Evolutionary conservation across 2,888 invertebrate species (phyloP), one percentile per base, ranked within the genome.

Genomic region (Craniophora ligustri): DNA sequence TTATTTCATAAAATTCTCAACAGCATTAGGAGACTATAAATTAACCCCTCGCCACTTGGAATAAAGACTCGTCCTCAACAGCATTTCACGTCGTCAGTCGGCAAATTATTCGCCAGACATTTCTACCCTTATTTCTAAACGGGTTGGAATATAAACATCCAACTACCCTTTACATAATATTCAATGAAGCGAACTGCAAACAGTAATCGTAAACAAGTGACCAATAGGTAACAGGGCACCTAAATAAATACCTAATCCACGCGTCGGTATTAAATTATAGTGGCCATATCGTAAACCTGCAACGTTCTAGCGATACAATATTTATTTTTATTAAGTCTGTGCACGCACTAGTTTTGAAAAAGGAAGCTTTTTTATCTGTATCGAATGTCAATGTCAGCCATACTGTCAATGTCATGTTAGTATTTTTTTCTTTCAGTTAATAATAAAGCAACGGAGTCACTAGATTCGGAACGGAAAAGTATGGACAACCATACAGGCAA

Each of bases 161-260:
- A 38, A 16, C n/a, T 13, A 8, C 26, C 38, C 32, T n/a, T 23
- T 15, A 36, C 15, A 51, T 47, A 42, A 39, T 19, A 48, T 56
- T 60, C 40, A 49, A 55, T 57, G 31, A 44, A 35, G 30, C 35
- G 5, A 64, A 66, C 59, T 46, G 58, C 19, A 42, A 35, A 47
- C 46, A 4, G 36, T 59, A 18, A 45, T 40, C 28, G 41, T 72
- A 70, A 74, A 74, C 49, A 53, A 35, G 42, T 59, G 60, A 30
- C 55, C 32, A 53, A 61, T 46, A 16, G n/a, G 36, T 49, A 51
- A 45, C 40, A 30, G 35, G 71, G 65, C 76, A 82, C 82, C 79
- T 81, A 86, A 86, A 89, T 88, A 90, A 89, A 88, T 89, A 87
- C 79, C 86, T 88, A 89, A 89, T 86, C 82, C 85, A 70, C 74